These are phyloP conservation scores for Virgularia gustaviana DNA, from an alignment of 92 coral and sea anemone genomes.

Conservation along the genomic window DNA sequence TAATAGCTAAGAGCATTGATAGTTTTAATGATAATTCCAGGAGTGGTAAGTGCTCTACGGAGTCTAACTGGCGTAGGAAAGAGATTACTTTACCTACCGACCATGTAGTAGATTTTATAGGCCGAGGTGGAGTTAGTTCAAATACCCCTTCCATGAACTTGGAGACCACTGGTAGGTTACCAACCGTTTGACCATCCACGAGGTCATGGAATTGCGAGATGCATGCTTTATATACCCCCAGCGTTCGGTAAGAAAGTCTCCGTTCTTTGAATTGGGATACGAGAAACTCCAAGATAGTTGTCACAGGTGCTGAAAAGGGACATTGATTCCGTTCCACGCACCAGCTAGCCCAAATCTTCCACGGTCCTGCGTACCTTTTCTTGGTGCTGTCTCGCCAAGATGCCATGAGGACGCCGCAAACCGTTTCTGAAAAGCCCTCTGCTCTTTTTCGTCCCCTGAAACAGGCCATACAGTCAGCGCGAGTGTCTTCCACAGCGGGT, in stretches of 20 bases:
- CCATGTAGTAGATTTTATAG: no score
- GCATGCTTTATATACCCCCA: no score
- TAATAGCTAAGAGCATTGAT: not conserved
- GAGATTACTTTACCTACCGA: no score
- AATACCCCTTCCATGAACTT: no score
- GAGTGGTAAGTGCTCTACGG: slow-evolving; percentile 26
- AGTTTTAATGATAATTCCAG: slow-evolving; percentile 15
- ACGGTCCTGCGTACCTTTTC: slow-evolving; percentile 34
- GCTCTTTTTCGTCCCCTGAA: no score
- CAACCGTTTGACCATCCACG: not conserved
- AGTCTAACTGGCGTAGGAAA: not conserved
- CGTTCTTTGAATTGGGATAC: slow-evolving; percentile 2
- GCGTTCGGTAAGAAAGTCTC: not conserved
- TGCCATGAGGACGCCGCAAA: slow-evolving; percentile 27
- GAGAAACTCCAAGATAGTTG: slow-evolving; percentile 31
- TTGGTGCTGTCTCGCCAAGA: slow-evolving; percentile 28
- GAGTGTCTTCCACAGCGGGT: slow-evolving; percentile 47
- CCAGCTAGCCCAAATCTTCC: no score
- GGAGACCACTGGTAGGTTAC: no score
- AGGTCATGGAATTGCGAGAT: not conserved
- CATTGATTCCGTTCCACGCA: slow-evolving; percentile 29
- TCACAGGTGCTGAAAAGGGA: slow-evolving; percentile 39
- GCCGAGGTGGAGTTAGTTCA: no score
- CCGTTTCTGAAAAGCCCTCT: slow-evolving; percentile 30
- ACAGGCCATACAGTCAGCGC: no score